phyloP scores from a whole-genome alignment of 2,888 invertebrate species.

The Hetaerina titia region DNA sequence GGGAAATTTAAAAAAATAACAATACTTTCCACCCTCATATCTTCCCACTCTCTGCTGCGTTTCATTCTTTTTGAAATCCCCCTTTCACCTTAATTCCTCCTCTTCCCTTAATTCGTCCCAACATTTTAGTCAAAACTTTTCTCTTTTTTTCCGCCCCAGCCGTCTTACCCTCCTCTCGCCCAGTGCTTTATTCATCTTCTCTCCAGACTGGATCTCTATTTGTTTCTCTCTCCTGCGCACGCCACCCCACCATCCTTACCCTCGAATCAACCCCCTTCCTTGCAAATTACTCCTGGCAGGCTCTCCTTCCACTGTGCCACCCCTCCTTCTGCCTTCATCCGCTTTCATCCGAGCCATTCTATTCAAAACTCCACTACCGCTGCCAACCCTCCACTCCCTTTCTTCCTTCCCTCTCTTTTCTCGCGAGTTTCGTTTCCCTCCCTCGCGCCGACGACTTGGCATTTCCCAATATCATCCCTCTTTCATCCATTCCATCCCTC shows the following conservation, averaged over 20 bases:
- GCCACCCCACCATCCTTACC: not conserved
- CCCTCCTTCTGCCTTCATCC: not conserved
- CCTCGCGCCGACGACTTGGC: not conserved
- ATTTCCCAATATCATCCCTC: not conserved
- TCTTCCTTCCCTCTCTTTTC: not conserved
- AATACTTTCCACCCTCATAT: not conserved
- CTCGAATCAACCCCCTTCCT: not conserved
- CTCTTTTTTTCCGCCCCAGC: not conserved
- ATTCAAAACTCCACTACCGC: not conserved
- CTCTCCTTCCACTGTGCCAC: not conserved
- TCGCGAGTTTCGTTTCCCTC: too few species aligned
- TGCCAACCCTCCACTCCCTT: not conserved
- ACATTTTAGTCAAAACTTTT: slow-evolving; percentile 12
- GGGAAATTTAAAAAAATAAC: not conserved
- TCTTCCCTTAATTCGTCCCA: not conserved
- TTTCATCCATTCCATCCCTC: not conserved
- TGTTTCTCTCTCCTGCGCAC: not conserved
- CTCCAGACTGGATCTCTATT: too few species aligned
- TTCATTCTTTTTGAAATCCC: not conserved
- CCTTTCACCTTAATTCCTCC: not conserved
- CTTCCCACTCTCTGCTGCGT: not conserved
- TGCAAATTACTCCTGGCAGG: not conserved
- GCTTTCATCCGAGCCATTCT: not conserved
- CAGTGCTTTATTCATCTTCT: too few species aligned
- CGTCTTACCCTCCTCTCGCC: too few species aligned